Evolutionary conservation across 2,797 vertebrate genomes (phyloP).

Genomic region (Tokudaia muenninki): DNA sequence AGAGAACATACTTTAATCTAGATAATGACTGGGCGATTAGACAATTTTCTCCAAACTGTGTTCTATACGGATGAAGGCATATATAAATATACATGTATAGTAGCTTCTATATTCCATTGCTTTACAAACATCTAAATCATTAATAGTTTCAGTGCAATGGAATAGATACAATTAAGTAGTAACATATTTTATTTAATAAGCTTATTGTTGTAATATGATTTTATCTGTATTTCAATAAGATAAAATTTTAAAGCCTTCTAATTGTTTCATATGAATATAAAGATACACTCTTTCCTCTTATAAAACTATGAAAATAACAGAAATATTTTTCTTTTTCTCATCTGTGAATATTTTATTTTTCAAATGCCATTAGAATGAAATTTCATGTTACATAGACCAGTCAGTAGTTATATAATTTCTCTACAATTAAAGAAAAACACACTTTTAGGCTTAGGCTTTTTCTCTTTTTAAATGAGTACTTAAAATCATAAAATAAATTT

Average conservation of each 20-base stretch:
- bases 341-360: slow-evolving; percentile 2
- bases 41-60: background rate
- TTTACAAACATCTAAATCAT: background rate
- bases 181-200: background rate
- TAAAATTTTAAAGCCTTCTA: background rate
- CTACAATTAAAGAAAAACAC: slow-evolving; percentile 34
- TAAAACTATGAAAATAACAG: background rate
- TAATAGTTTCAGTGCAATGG: background rate
- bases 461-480: slow-evolving; percentile 28
- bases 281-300: background rate
- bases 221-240: background rate
- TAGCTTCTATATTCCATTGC: background rate
- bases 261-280: background rate
- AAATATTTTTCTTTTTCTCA: background rate
- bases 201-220: background rate
- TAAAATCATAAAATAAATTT: slow-evolving; percentile 49
- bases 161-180: background rate
- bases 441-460: background rate
- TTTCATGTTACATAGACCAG: background rate
- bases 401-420: slow-evolving; percentile 12
- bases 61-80: background rate
- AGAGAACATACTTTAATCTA: background rate
- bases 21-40: background rate
- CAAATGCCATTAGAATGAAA: background rate
- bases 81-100: no score